Percentiles rank a stretch among this genome's conserved stretches.
Conservation (phyloP, 2,113 vertebrate genomes). For the Catagonus wagneri region DNA sequence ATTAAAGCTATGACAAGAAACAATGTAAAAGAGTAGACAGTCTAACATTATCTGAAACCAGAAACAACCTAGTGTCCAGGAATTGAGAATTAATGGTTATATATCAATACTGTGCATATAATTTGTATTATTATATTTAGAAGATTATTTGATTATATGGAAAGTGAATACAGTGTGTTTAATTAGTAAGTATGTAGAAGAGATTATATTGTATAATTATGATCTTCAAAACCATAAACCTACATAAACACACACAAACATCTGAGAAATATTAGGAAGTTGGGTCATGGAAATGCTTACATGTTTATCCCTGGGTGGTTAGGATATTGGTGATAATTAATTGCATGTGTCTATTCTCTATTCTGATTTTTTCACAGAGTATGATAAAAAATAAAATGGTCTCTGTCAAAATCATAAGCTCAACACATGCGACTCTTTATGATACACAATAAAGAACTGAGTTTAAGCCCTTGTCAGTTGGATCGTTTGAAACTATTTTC, state of each 20-base stretch:
- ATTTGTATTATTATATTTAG: neutral
- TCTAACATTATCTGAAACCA: neutral
- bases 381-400: neutral
- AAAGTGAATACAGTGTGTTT: neutral
- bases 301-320: neutral
- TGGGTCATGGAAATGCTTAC: neutral
- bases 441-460: neutral
- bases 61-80: neutral
- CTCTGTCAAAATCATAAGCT: neutral
- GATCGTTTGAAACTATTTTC: too few species aligned
- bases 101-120: neutral
- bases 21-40: neutral
- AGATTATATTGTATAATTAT: neutral
- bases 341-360: neutral
- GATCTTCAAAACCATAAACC: conserved; percentile 14
- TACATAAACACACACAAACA: neutral
- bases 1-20: neutral
- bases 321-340: neutral
- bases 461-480: too few species aligned
- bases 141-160: neutral
- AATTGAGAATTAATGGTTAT: neutral
- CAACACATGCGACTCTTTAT: neutral
- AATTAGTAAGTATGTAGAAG: neutral
- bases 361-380: conserved; percentile 7
- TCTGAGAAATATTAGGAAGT: neutral